Percentiles rank a stretch among this genome's conserved stretches.
phyloP scores from a whole-genome alignment of 1,140 invertebrate genomes.

The Leptinotarsa undecemlineata region DNA sequence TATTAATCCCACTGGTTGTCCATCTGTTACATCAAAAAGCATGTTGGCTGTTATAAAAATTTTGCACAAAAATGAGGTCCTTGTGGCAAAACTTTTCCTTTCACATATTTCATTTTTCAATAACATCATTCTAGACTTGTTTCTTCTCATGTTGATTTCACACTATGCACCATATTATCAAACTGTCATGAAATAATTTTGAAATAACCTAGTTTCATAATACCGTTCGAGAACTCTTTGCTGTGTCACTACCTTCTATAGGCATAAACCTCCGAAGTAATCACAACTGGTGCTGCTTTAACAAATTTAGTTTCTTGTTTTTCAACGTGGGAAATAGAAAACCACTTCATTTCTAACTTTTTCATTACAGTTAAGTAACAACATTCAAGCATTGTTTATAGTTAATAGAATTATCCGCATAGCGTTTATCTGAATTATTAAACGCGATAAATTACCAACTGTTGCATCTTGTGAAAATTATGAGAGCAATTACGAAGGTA shows the following conservation, averaged over 20 bases:
- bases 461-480: conserved; percentile 3
- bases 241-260: background rate
- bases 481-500: conserved; percentile 2
- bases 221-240: background rate
- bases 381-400: background rate
- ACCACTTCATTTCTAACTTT: background rate
- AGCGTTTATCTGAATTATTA: background rate
- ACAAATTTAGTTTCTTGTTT: background rate
- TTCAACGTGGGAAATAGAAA: background rate
- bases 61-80: too few species aligned
- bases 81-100: too few species aligned
- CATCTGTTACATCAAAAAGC: too few species aligned
- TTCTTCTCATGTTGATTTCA: too few species aligned
- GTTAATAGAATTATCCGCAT: background rate
- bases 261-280: background rate
- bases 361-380: background rate
- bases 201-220: background rate
- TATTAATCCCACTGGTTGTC: too few species aligned
- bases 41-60: too few species aligned
- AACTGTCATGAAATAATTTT: background rate
- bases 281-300: background rate
- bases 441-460: background rate
- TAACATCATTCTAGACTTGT: too few species aligned
- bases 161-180: too few species aligned
- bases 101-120: too few species aligned